Percentiles rank a stretch among this genome's conserved stretches.
These are phyloP conservation scores for Ascidia mentula DNA, from an alignment of 23 tunicate species.

Conservation along the genomic window DNA sequence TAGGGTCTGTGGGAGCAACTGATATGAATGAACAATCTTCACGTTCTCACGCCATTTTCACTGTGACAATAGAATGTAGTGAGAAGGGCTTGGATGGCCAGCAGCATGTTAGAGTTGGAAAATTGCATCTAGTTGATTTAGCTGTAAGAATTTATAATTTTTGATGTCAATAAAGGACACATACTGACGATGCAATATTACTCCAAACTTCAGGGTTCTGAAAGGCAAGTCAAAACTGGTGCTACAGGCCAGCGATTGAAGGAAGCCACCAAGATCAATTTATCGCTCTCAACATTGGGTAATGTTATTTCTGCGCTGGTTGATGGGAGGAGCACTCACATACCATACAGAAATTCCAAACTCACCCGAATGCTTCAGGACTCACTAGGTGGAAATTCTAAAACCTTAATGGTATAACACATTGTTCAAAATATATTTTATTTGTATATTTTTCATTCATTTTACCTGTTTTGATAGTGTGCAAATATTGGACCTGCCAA, in stretches of 20 bases:
- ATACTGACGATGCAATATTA: too few species aligned
- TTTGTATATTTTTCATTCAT: not conserved
- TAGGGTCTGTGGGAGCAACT: conserved; percentile 94
- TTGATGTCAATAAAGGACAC: too few species aligned
- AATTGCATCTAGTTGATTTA: conserved; percentile 94
- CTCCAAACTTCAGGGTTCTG: conserved; percentile 98
- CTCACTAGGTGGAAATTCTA: conserved; percentile 99
- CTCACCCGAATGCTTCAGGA: conserved; percentile 96
- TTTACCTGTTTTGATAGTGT: conserved; percentile 46
- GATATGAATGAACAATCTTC: conserved; percentile 97
- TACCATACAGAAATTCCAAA: conserved; percentile 97
- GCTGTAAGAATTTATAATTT: conserved; percentile 51
- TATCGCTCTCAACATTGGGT: conserved; percentile 93
- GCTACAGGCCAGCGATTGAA: conserved; percentile 94
- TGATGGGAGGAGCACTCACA: conserved; percentile 97
- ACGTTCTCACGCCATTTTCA: conserved; percentile 93
- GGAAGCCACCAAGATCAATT: conserved; percentile 97
- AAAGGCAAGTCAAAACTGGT: conserved; percentile 93
- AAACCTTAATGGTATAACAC: conserved; percentile 87
- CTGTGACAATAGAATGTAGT: conserved; percentile 93
- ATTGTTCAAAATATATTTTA: not conserved
- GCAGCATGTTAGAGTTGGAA: conserved; percentile 93
- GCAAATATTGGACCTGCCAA: conserved; percentile 98
- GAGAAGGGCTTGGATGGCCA: conserved; percentile 87
- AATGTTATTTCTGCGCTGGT: conserved; percentile 98